phyloP scores from a whole-genome alignment of 2,888 invertebrate genomes.

The Lampropteryx suffumata region DNA sequence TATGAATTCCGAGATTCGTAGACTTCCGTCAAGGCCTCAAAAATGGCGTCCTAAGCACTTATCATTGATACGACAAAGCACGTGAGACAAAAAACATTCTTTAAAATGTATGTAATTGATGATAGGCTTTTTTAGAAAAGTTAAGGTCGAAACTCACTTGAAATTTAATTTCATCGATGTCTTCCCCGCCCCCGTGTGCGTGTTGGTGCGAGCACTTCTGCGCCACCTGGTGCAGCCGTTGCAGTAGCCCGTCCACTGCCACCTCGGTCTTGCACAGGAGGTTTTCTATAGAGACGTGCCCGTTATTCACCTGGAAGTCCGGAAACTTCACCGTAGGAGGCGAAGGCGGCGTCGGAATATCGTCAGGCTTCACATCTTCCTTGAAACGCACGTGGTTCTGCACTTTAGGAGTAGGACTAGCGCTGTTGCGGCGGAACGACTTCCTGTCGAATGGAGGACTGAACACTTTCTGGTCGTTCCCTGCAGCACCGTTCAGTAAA shows the following conservation, averaged over 20 bases:
- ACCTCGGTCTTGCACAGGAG: constrained; percentile 87
- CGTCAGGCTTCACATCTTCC: constrained; percentile 60
- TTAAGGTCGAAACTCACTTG: constrained; percentile 73
- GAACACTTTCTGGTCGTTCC: constrained; percentile 58
- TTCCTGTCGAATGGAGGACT: constrained; percentile 70
- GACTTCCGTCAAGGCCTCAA: too few species aligned
- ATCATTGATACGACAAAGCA: too few species aligned
- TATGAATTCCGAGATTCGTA: too few species aligned
- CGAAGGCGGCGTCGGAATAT: constrained; percentile 74
- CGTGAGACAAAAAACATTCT: too few species aligned
- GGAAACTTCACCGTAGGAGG: constrained; percentile 71
- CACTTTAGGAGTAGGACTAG: constrained; percentile 64
- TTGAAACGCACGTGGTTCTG: constrained; percentile 77
- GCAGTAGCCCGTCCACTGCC: constrained; percentile 86
- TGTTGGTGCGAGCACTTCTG: constrained; percentile 88
- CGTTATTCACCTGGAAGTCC: constrained; percentile 77
- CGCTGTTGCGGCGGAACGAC: constrained; percentile 54
- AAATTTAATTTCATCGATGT: constrained; percentile 90
- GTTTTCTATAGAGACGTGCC: constrained; percentile 83
- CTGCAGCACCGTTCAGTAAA: constrained; percentile 69
- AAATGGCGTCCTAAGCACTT: too few species aligned
- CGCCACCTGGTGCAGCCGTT: constrained; percentile 87
- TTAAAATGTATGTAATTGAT: too few species aligned
- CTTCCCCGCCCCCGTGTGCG: constrained; percentile 88
- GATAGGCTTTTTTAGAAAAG: too few species aligned